Base-by-base conservation (phyloP, 92 coral and sea anemone species). In the Zoanthus gigantus region DNA sequence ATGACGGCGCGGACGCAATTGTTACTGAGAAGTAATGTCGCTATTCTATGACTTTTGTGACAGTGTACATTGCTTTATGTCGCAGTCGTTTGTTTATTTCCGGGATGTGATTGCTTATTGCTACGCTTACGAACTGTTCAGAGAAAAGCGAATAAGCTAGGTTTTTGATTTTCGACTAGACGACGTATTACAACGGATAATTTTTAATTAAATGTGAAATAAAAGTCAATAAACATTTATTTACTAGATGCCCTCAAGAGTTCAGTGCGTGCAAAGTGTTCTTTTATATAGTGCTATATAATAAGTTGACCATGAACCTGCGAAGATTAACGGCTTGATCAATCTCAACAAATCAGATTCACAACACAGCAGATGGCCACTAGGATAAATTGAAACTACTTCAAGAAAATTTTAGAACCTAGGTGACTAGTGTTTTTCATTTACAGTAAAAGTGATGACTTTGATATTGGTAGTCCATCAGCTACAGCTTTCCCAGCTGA, bases 261-360 rank as follows among this genome's bases (percentile, higher is more conserved):
- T 83, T 83, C 78, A 83, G 29, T 71, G 78, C 42, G 2, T 37
- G 42, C 42, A 37, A 37, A 14, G 78, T 83, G 87, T 83, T 83
- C 87, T 83, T 83, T 83, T 83, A 71, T 83, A 50, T 50, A 71
- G 78, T 71, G 87, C 68, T 83, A 47, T 31, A 47, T 28, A 52
- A 71, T 47, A 83, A 67, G 87, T 83, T 83, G 61, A 63, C 45
- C 76, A 82, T 67, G 3, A 37, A 37, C 42, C 42, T 37, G 42
- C 42, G 86, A 82, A 82, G 86, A 82, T 82, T 82, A 67, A 82
- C 86, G 76, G 63, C 87, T 83, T 83, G 87, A 83, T 83, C 87
- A 83, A 69, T 83, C 87, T 72, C 63, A 83, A 67, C 87, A 83
- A 83, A 83, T 83, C 48, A 83, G 87, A n/a, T 79, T 79, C 71